These are phyloP conservation scores for Rhinichthys osculus DNA, from an alignment of 2,797 vertebrate species.

Conservation along the genomic window DNA sequence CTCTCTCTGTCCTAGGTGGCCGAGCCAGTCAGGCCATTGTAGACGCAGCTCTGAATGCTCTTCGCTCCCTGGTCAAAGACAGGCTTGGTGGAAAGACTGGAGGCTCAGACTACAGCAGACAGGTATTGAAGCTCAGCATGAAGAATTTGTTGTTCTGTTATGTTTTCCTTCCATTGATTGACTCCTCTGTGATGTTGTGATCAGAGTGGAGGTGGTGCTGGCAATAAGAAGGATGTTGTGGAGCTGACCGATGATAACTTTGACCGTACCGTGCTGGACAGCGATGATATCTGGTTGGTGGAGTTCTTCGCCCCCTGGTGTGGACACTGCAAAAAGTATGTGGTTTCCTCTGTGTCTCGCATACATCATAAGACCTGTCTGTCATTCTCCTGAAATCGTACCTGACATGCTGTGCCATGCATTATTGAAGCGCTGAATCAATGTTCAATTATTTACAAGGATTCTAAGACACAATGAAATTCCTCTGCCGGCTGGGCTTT, in stretches of 20 bases:
- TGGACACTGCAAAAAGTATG: constrained; percentile 98
- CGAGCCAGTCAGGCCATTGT: constrained; percentile 91
- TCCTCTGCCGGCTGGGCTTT: not conserved
- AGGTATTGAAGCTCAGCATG: constrained; percentile 69
- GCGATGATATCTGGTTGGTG: constrained; percentile 92
- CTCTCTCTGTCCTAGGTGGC: constrained; percentile 78
- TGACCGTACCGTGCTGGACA: constrained; percentile 83
- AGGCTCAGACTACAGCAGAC: constrained; percentile 83
- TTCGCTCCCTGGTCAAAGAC: constrained; percentile 88
- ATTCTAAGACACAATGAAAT: constrained; percentile 1
- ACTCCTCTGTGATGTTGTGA: not conserved
- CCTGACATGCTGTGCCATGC: not conserved
- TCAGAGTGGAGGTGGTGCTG: constrained; percentile 71
- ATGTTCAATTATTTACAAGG: constrained; percentile 15
- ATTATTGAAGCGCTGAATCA: constrained; percentile 1
- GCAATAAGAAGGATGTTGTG: constrained; percentile 86
- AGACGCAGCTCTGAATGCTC: constrained; percentile 83
- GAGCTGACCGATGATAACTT: constrained; percentile 95
- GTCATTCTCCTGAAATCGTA: constrained; percentile 11
- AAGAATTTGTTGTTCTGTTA: not conserved
- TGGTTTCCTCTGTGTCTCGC: constrained; percentile 5
- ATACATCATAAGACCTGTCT: constrained; percentile 3
- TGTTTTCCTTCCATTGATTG: not conserved
- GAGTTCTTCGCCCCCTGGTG: constrained; percentile 99
- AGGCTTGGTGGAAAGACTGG: constrained; percentile 84